Conservation (phyloP, 2,888 invertebrate species). For the Protodeltote pygarga region DNA sequence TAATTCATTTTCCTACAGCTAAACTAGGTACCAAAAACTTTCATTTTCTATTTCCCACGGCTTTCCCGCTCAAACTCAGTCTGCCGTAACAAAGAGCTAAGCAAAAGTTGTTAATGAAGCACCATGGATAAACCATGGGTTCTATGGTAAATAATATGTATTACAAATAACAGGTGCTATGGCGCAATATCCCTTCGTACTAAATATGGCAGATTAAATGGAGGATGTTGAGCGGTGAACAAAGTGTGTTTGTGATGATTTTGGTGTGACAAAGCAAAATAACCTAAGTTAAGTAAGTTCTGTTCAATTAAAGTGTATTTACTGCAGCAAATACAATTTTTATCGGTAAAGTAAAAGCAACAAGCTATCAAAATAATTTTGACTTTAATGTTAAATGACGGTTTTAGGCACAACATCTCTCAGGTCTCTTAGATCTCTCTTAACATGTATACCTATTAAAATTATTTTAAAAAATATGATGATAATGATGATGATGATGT, state of each 20-base stretch:
- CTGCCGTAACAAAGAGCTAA: slow-evolving; percentile 52
- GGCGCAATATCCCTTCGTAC: slow-evolving; percentile 70
- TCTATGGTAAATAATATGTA: slow-evolving; percentile 69
- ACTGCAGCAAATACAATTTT: no score
- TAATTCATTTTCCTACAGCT: no score
- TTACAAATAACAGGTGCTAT: slow-evolving; percentile 77
- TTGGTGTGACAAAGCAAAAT: slow-evolving; percentile 36
- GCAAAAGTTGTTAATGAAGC: slow-evolving; percentile 51
- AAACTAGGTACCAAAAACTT: slow-evolving; percentile 37
- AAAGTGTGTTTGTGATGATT: slow-evolving; percentile 15
- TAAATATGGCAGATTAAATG: slow-evolving; percentile 42
- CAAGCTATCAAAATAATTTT: no score
- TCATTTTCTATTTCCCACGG: slow-evolving; percentile 63
- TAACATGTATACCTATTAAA: no score
- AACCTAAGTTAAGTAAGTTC: no score
- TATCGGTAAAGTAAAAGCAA: no score
- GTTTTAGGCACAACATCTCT: no score
- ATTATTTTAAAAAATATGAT: not conserved
- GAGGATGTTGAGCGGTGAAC: not conserved
- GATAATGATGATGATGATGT: no score
- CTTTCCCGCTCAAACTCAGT: slow-evolving; percentile 56
- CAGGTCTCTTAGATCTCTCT: no score
- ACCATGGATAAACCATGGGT: slow-evolving; percentile 43
- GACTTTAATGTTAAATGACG: no score
- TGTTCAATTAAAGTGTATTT: no score